Percentiles rank a stretch among this genome's conserved stretches.
phyloP scores from a whole-genome alignment of 1,140 invertebrate species.

The Artemia franciscana region DNA sequence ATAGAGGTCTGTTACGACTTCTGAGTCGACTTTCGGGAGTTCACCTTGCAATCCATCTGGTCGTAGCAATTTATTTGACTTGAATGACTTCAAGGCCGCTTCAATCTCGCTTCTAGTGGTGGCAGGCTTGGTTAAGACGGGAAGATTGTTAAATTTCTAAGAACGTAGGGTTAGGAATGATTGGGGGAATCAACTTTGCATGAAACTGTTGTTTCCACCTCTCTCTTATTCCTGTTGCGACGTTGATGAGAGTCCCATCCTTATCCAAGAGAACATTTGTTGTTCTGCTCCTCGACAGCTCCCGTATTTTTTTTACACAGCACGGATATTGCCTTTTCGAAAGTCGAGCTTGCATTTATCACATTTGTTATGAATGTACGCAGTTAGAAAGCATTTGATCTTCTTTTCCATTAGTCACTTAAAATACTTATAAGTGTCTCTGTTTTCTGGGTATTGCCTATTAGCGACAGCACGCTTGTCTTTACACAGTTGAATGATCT shows the following conservation, averaged over 20 bases:
- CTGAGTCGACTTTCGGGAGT: background rate
- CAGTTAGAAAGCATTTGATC: background rate
- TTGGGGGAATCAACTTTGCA: background rate
- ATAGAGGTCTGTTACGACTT: background rate
- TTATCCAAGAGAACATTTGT: too few relatives aligned
- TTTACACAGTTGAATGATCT: too few relatives aligned
- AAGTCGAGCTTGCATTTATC: background rate
- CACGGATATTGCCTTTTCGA: background rate
- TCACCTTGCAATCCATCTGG: background rate
- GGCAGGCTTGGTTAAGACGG: background rate
- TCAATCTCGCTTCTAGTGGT: background rate
- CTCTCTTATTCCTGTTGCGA: too few relatives aligned
- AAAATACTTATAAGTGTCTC: background rate
- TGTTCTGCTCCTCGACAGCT: too few relatives aligned
- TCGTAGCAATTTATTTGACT: background rate
- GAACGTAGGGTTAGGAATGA: background rate
- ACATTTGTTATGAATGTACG: background rate
- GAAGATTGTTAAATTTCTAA: background rate
- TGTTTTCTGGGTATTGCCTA: too few relatives aligned
- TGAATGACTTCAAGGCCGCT: background rate
- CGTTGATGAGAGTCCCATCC: too few relatives aligned
- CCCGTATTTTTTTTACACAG: too few relatives aligned
- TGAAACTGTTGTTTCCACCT: too few relatives aligned
- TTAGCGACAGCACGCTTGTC: too few relatives aligned
- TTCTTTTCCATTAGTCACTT: background rate